Conservation (phyloP, 2,888 invertebrate species). For the Eurytoma californica region DNA sequence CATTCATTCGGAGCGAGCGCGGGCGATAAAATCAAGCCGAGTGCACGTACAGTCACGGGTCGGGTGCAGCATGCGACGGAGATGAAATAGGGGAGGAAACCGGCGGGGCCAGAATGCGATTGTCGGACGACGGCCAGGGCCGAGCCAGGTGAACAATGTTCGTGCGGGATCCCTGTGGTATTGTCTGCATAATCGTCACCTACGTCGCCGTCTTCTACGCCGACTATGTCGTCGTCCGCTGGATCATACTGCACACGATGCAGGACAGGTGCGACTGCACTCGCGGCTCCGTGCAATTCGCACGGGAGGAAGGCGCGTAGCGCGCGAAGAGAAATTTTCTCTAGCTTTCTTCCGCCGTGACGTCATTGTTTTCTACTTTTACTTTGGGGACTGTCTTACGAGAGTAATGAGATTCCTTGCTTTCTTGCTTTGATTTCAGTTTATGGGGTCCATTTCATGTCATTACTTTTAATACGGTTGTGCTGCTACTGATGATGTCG, state of each 20-base stretch:
- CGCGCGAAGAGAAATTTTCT: neutral
- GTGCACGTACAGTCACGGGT: too few species aligned
- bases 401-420: neutral
- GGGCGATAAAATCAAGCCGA: too few species aligned
- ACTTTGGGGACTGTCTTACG: neutral
- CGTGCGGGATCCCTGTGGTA: constrained; percentile 89
- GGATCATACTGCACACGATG: constrained; percentile 89
- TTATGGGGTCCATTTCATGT: constrained; percentile 90
- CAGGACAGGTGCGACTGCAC: constrained; percentile 81
- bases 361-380: neutral
- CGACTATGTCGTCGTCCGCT: constrained; percentile 90
- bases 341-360: neutral
- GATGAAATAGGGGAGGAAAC: neutral
- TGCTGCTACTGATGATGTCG: constrained; percentile 84
- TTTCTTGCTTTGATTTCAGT: constrained; percentile 73
- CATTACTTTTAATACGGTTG: constrained; percentile 85
- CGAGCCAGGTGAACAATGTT: constrained; percentile 77
- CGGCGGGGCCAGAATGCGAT: constrained; percentile 27
- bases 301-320: too few species aligned
- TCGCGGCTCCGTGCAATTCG: too few species aligned
- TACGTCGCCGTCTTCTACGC: constrained; percentile 89
- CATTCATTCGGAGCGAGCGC: too few species aligned
- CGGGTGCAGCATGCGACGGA: constrained; percentile 1
- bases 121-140: neutral
- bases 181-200: constrained; percentile 87